Evolutionary conservation across 2,113 vertebrate species (phyloP), one percentile per base, ranked within the genome.

Genomic region (Apodemus speciosus): DNA sequence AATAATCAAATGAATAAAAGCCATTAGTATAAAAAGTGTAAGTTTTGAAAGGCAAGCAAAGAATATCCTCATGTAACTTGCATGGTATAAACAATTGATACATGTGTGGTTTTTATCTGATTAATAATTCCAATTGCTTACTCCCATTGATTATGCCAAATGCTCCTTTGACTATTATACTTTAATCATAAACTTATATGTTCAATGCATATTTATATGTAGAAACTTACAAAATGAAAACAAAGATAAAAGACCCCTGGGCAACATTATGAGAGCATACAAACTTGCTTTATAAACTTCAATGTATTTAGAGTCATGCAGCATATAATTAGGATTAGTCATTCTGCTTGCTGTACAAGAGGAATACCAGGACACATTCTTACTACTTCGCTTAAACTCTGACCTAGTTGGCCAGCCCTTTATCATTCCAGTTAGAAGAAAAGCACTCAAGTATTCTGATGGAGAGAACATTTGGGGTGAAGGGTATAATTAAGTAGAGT

Each of bases 211-310:
- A 66, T 90, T 94, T 90, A 27, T 30, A 62, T 68, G 56, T 62
- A 79, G 30, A 83, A 88, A 77, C 46, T 62, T 95, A 94, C 49
- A 53, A 16, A n/a, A 25, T 86, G 58, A 79, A 86, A 84, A 51
- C 66, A 21, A 91, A 77, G 46, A 58, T 84, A 21, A 32, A 27
- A 53, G 75, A 64, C 68, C 58, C 27, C 11, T 15, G 68, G 2
- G 32, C 68, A 46, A 69, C 6, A 20, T 64, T 73, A 58, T 71
- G 49, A 21, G 3, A 69, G 30, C 3, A 35, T 80, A 75, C 13
- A 88, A 88, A 84, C 51, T 88, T 76, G n/a, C 32, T 85, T 91
- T 53, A 60, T 56, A 89, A 88, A 92, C 92, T 53, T 10, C 49
- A 11, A 51, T 18, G 21, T 38, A 23, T 38, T 91, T 51, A 38